Evolutionary conservation across 1,140 invertebrate genomes (phyloP).

Genomic region (Episyrphus balteatus): DNA sequence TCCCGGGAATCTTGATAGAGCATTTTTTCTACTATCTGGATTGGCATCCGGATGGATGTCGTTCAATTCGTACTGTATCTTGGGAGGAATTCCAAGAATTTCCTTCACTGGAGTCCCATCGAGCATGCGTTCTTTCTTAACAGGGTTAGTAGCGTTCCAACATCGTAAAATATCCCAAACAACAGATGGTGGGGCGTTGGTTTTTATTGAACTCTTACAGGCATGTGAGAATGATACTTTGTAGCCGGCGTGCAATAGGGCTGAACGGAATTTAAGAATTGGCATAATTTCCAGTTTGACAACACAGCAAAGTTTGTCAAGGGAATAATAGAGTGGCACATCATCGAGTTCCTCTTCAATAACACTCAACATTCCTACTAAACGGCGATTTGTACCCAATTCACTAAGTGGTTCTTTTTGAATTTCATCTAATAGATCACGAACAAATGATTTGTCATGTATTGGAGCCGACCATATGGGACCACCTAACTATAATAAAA

Average conservation of each 20-base stretch:
- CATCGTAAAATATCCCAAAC: constrained; percentile 88
- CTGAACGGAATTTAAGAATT: constrained; percentile 67
- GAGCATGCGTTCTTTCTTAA: constrained; percentile 43
- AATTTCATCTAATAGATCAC: constrained; percentile 38
- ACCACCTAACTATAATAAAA: constrained; percentile 61
- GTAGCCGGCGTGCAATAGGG: constrained; percentile 87
- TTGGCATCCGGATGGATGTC: constrained; percentile 60
- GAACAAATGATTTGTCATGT: constrained; percentile 70
- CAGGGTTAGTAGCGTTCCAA: constrained; percentile 63
- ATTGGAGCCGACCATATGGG: constrained; percentile 87
- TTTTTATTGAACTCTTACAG: constrained; percentile 81
- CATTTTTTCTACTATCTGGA: constrained; percentile 61
- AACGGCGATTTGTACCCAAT: constrained; percentile 61
- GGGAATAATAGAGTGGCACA: constrained; percentile 76
- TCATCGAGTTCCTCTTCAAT: constrained; percentile 71
- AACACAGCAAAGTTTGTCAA: constrained; percentile 50
- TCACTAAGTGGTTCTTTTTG: constrained; percentile 27
- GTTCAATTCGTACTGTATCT: constrained; percentile 50
- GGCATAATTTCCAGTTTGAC: constrained; percentile 55
- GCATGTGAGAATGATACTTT: constrained; percentile 87
- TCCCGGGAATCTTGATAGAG: constrained; percentile 68
- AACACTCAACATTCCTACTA: constrained; percentile 60
- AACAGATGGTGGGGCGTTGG: constrained; percentile 73
- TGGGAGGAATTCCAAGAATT: constrained; percentile 44
- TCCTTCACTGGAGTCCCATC: constrained; percentile 41